Base-by-base conservation (phyloP, 1,140 invertebrate genomes). In the Lepeophtheirus salmonis region DNA sequence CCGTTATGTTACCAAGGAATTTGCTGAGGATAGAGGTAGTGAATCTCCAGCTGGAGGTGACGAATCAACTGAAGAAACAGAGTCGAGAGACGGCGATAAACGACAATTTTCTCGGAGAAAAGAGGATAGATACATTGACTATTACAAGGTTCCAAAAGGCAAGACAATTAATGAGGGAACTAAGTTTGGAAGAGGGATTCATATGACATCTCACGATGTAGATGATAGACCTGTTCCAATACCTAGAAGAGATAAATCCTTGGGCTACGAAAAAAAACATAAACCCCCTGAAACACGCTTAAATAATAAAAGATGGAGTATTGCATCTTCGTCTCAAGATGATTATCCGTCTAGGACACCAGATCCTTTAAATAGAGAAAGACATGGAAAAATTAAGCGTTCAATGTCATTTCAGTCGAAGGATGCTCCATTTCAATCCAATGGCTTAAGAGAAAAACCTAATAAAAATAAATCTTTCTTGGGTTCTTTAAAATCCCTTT, bases 121-220 rank as follows among this genome's bases (percentile, higher is more conserved):
- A 57, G 55, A 57, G 16, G 55, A 57, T 25, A 25, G 55, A 41
- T 26, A 25, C 26, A 30, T 57, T 17, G 55, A 57, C 26, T 57
- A 57, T 21, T 57, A 57, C 22, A 57, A 57, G 16, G 55, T 57
- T 10, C 55, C 22, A 2, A 50, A 57, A 41, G 55, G 55, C 1
- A 3, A 20, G 21, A n/a, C 52, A 14, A 54, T 54, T 23, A 21
- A n/a, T 20, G 55, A 57, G 26, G 55, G 22, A n/a, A 25, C 22
- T 14, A 21, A 17, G 3, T 17, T 57, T 6, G 20, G 55, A 24
- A 13, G 26, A 16, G 55, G 55, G 2, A 17, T 57, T 10, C 55
- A 57, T 48, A 14, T 57, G 55, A 24, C 55, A 17, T 57, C 55
- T n/a, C 17, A 57, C 14, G 55, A 57, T 23, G 25, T 23, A 41